Evolutionary conservation across 2,113 vertebrate species (phyloP).

Genomic region (Barbus barbus): DNA sequence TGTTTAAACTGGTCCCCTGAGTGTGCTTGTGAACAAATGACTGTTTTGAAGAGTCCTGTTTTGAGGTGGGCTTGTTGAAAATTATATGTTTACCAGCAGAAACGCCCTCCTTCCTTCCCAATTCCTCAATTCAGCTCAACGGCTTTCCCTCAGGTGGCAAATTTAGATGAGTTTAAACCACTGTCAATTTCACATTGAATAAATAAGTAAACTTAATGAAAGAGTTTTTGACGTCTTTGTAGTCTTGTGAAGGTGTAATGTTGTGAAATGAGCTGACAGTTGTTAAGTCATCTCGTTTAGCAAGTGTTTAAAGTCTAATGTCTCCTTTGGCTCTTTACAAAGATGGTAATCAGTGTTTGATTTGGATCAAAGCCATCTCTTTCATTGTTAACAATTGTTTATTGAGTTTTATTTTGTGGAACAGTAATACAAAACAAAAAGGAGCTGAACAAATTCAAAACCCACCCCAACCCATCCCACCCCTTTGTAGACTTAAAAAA

Average conservation of each 20-base stretch:
- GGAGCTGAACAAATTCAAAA: too few relatives aligned
- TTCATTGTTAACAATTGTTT: too few relatives aligned
- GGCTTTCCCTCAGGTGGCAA: background rate
- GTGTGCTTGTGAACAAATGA: conserved; percentile 10
- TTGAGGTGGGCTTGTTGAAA: conserved; percentile 13
- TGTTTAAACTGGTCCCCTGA: conserved; percentile 11
- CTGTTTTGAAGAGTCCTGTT: conserved; percentile 35
- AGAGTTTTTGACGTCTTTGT: background rate
- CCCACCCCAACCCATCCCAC: too few relatives aligned
- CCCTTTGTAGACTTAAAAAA: too few relatives aligned
- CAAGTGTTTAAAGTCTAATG: background rate
- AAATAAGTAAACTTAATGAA: conserved; percentile 10
- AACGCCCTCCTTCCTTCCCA: background rate
- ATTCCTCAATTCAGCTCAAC: background rate
- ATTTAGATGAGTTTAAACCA: conserved; percentile 12
- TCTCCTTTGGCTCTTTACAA: background rate
- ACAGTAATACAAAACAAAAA: too few relatives aligned
- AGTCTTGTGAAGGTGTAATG: background rate
- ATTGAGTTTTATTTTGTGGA: too few relatives aligned
- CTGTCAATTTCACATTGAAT: background rate
- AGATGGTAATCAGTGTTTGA: background rate
- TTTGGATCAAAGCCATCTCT: too few relatives aligned
- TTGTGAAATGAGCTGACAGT: background rate
- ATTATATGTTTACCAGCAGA: background rate
- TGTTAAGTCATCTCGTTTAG: background rate